These are phyloP conservation scores for Trissoscelio sp. DNA, from an alignment of 2,888 invertebrate species.

Conservation along the genomic window DNA sequence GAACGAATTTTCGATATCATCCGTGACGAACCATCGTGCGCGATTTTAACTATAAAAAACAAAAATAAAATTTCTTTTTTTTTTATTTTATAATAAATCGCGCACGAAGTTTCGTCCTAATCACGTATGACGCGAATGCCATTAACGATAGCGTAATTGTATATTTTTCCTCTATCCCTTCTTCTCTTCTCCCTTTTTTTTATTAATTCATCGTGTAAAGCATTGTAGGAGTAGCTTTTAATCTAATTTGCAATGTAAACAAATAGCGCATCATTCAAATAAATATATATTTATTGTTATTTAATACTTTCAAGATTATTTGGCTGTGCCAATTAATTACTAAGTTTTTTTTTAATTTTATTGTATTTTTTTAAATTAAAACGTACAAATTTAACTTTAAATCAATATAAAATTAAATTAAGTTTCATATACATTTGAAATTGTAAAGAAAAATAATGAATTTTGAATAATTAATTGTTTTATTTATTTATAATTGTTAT, in stretches of 20 bases:
- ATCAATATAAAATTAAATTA: too few species aligned
- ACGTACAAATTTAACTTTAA: too few species aligned
- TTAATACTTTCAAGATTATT: neutral
- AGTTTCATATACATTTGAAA: too few species aligned
- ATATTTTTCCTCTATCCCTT: slow-evolving; percentile 11
- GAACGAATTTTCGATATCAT: neutral
- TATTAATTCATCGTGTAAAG: slow-evolving; percentile 27
- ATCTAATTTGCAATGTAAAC: slow-evolving; percentile 46
- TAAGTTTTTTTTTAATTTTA: neutral
- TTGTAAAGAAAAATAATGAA: too few species aligned
- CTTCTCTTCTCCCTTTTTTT: slow-evolving; percentile 7
- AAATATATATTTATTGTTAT: slow-evolving; percentile 58
- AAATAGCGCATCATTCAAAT: slow-evolving; percentile 26
- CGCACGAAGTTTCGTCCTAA: neutral
- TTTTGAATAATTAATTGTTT: too few species aligned
- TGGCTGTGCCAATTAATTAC: neutral
- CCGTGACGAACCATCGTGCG: neutral
- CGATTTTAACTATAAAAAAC: neutral
- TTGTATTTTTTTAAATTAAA: too few species aligned
- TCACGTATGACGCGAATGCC: slow-evolving; percentile 41
- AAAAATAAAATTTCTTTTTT: too few species aligned
- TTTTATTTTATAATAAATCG: too few species aligned
- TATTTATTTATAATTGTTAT: too few species aligned
- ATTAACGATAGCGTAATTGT: slow-evolving; percentile 52
- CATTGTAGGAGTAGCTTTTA: slow-evolving; percentile 18